Evolutionary conservation across 2,888 invertebrate genomes (phyloP), one percentile per base, ranked within the genome.

Genomic region (Empis livida): DNA sequence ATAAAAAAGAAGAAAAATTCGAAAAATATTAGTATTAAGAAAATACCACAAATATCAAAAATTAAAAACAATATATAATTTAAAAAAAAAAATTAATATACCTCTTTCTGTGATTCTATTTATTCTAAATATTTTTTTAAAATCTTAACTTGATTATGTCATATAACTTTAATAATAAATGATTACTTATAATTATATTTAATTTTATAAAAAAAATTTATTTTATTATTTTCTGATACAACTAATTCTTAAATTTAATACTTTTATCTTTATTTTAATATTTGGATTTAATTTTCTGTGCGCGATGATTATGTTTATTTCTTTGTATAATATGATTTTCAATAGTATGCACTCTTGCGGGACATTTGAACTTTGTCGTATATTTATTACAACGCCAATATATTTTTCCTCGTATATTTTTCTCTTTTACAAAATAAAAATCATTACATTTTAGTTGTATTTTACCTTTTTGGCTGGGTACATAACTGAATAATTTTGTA

Each of bases 381-480:
- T 69, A 69, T 47, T 66, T 61, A 2, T 63, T 64, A 52, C 69
- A 70, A 30, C 69, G 61, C 69, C 69, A 70, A 52, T 70, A 70
- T 10, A 61, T 60, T 52, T 69, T 69, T 20, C 56, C 53, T 1
- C 62, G 60, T 14, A 65, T 59, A 15, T 53, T 52, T 53, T 68
- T 69, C 46, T 70, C 69, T 11, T 60, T 59, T 2, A 68, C 64
- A 49, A 64, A 70, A 49, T 60, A 62, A 53, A 53, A 64, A 17
- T 64, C 65, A 2, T 62, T 58, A 41, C 59, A 53, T 10, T 57
- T 51, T 15, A 70, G 50, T 51, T 65, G 58, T 9, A 54, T 57
- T 43, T 62, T 62, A 40, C 68, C 68, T 48, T 69, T 70, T 50
- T 70, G 69, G 45, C 68, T 68, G 9, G 51, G 50, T 5, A 56